Base-by-base conservation (phyloP, 2,797 vertebrate species). In the Enteromius unitaeniatus region DNA sequence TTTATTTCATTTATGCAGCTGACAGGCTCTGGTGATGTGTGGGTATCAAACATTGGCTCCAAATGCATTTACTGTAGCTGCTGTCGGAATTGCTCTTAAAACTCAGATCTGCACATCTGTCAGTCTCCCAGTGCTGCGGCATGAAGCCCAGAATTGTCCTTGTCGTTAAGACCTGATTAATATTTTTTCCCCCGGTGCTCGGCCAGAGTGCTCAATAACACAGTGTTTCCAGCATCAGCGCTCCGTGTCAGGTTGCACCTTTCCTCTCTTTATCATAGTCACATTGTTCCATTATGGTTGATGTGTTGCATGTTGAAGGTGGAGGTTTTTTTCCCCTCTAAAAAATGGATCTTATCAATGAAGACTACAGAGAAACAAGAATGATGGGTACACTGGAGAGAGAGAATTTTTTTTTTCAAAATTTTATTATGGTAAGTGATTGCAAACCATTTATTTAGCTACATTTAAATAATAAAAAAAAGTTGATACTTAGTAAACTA, bases 51-150 rank as follows among this genome's bases (percentile, higher is more conserved):
- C 23, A 72, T 45, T 83, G 37, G 42, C 47, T 68, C 45, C 1
- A 23, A 69, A 74, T 81, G 28, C 69, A 23, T 85, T 85, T 60
- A 70, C 15, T 64, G 69, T 67, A 65, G 69, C 53, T 86, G 75
- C 68, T 67, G 81, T 85, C 86, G 64, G 47, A 85, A 88, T 89
- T 87, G 76, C 83, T 84, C 70, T 87, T 85, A 60, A 47, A 88
- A 84, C 77, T 91, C 83, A 92, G 84, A 90, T 89, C 85, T 85
- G 76, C 87, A 88, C 89, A 90, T 90, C 87, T 90, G 88, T 87
- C 88, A 55, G 19, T 86, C 72, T 87, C 81, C 81, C 72, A 47
- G 65, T 37, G 28, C 84, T 74, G 14, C 17, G 73, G 83, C 84
- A 69, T 81, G 81, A 42, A 17, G 83, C 84, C 83, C 77, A 86